Evolutionary conservation across 2,797 vertebrate species (phyloP).

Genomic region (Cirrhinus mrigala): DNA sequence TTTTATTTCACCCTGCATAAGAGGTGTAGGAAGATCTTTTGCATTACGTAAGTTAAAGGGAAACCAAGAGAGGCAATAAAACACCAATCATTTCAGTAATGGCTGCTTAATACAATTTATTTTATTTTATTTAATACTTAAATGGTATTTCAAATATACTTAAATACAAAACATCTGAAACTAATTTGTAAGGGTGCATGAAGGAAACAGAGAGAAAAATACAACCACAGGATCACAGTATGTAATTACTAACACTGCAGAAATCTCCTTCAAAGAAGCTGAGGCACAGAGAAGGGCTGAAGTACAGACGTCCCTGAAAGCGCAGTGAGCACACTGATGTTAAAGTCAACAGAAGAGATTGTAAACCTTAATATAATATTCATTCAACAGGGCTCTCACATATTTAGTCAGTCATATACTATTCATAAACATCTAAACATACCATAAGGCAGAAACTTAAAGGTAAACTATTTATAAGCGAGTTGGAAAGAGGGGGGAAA

Average conservation of each 20-base stretch:
- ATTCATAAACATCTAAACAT: neutral
- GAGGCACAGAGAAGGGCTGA: constrained; percentile 70
- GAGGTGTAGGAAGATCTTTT: neutral
- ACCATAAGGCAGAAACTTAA: neutral
- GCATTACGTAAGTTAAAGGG: neutral
- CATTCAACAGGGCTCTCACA: neutral
- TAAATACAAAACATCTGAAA: constrained; percentile 73
- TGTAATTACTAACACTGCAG: constrained; percentile 17
- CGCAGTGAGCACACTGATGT: constrained; percentile 23
- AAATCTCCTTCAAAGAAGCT: constrained; percentile 59
- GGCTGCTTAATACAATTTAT: constrained; percentile 69
- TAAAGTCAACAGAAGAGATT: constrained; percentile 12
- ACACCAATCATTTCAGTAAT: neutral
- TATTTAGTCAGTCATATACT: neutral
- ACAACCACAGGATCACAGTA: constrained; percentile 48
- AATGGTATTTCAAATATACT: constrained; percentile 58
- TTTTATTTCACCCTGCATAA: neutral
- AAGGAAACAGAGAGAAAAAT: constrained; percentile 61
- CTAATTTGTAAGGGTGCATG: constrained; percentile 57
- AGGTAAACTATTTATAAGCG: too few species aligned
- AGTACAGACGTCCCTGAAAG: constrained; percentile 44
- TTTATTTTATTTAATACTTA: constrained; percentile 59
- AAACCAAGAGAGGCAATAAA: neutral
- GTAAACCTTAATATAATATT: neutral
- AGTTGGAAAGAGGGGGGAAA: too few species aligned